These are phyloP conservation scores for Leptinotarsa peninsularis DNA, from an alignment of 2,888 invertebrate genomes.

Conservation along the genomic window DNA sequence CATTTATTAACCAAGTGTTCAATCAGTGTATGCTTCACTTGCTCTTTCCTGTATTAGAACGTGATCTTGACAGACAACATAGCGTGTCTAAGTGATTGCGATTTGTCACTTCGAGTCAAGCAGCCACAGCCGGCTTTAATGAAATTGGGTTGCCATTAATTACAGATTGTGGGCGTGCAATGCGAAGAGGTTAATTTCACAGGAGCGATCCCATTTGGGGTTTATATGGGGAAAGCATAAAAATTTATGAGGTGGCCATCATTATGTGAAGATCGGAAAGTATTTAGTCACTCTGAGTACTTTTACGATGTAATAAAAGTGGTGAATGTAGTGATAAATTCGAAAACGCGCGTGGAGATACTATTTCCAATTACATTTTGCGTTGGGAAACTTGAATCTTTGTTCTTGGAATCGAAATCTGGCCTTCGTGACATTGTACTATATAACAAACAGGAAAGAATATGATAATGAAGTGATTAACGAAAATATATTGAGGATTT, in stretches of 20 bases:
- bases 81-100: constrained; percentile 36
- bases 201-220: constrained; percentile 24
- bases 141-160: constrained; percentile 43
- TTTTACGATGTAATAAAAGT: background rate
- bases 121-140: constrained; percentile 31
- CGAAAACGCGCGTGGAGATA: background rate
- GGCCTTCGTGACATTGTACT: no score
- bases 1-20: background rate
- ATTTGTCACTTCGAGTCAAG: constrained; percentile 36
- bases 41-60: constrained; percentile 4
- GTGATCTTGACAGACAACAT: constrained; percentile 30
- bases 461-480: no score
- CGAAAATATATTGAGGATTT: no score
- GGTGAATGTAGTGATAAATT: constrained; percentile 5
- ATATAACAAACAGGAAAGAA: no score
- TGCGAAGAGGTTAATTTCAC: constrained; percentile 25
- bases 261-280: constrained; percentile 4
- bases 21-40: background rate
- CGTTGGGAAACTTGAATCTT: background rate
- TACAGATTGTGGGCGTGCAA: constrained; percentile 36
- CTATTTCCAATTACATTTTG: background rate
- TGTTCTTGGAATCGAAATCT: background rate
- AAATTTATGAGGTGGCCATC: constrained; percentile 7
- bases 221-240: constrained; percentile 34
- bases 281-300: background rate